A percentile compares a stretch with the other conserved stretches of the same genome.
These are phyloP conservation scores for Hemithea aestivaria DNA, from an alignment of 2,888 invertebrate genomes.

Conservation along the genomic window DNA sequence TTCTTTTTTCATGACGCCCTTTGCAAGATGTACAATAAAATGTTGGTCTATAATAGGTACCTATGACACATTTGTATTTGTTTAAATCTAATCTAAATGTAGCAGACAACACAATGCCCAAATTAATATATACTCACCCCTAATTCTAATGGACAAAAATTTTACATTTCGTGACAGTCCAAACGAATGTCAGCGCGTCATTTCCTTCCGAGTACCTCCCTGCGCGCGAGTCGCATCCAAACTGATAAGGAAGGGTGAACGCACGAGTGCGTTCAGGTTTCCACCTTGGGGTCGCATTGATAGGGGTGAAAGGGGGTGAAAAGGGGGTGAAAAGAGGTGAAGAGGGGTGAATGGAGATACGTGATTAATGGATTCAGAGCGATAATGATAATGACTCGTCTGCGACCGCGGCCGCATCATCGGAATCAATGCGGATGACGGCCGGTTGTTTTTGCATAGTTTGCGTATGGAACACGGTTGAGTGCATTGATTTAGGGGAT, in stretches of 20 bases:
- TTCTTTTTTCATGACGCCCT: too few species aligned
- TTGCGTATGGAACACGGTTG: constrained; percentile 23
- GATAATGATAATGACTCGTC: constrained; percentile 74
- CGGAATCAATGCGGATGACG: constrained; percentile 59
- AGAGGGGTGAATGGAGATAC: constrained; percentile 56
- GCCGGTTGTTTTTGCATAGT: constrained; percentile 56
- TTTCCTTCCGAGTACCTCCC: constrained; percentile 55
- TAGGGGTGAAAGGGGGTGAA: constrained; percentile 33
- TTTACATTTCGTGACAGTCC: constrained; percentile 3
- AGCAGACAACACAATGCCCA: too few species aligned
- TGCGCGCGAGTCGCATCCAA: constrained; percentile 58
- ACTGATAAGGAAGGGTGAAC: constrained; percentile 76
- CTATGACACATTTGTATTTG: too few species aligned
- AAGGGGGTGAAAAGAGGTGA: constrained; percentile 35
- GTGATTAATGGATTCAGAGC: constrained; percentile 74
- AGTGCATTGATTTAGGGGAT: constrained; percentile 37
- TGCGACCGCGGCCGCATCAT: constrained; percentile 63
- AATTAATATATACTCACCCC: too few species aligned
- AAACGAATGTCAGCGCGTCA: constrained; percentile 44
- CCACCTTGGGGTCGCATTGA: constrained; percentile 42
- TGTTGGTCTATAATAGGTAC: too few species aligned
- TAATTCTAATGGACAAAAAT: too few species aligned
- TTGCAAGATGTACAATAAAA: too few species aligned
- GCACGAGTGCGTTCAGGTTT: constrained; percentile 74
- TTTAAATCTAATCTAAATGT: too few species aligned